Base-by-base conservation (phyloP, 2,113 vertebrate species). In the Eidolon helvum region DNA sequence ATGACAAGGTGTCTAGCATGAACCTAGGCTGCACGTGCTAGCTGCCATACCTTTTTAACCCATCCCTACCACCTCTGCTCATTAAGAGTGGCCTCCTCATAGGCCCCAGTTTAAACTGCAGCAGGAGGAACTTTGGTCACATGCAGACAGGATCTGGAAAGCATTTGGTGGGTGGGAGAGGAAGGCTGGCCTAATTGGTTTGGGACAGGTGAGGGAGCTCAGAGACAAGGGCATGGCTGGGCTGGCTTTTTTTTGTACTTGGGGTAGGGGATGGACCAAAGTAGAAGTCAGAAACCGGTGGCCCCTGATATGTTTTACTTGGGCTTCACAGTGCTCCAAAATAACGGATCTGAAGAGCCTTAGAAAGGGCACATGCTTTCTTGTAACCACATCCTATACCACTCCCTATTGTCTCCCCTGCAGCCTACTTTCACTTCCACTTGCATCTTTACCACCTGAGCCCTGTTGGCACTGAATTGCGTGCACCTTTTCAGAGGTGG, bases 201-300 rank as follows among this genome's bases (percentile, higher is more conserved):
- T 59, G 4, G 43, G 24, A 38, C 55, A 45, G 35, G 7, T 16
- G 43, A 28, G 40, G 11, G 35, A 26, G n/a, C 16, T 53, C n/a
- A 15, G 63, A 80, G 83, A 24, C 35, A 28, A 78, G 71, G 40
- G 4, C 38, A 1, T 28, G 59, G 35, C 35, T 28, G 50, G 68
- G 10, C 5, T 22, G 48, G n/a, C 53, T 21, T 30, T 28, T 74
- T 50, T 48, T 24, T 19, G 57, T 43, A 9, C 50, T 28, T 3
- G 16, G 11, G 57, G 63, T 0, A 15, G 3, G 0, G 1, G 3
- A 1, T 0, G 28, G 65, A 6, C 50, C 66, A 7, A 33, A 4
- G 28, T 28, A 43, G 79, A 53, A 35, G 22, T 15, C n/a, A 15
- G 30, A 61, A 43, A 26, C 7, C 0, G 14, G 30, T 10, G 40